Evolutionary conservation across 1,140 invertebrate species (phyloP).

Genomic region (Pachypsylla venusta): DNA sequence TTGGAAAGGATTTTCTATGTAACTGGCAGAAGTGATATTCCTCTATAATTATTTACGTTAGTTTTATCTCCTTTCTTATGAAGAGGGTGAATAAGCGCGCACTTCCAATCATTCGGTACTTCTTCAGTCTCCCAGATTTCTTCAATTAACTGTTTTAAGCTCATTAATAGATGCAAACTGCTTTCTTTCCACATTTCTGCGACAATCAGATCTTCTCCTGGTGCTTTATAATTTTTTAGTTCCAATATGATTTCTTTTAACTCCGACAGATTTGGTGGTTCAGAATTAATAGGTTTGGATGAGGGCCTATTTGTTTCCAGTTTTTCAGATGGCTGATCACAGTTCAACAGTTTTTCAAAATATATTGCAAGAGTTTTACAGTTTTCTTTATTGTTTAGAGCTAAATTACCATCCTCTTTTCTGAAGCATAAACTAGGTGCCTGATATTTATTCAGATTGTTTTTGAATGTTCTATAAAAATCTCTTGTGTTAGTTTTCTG

Average conservation of each 20-base stretch:
- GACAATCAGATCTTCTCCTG: constrained; percentile 22
- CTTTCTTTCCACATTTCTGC: constrained; percentile 23
- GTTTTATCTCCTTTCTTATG: constrained; percentile 24
- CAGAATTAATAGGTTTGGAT: not conserved
- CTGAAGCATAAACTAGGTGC: not conserved
- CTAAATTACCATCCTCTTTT: constrained; percentile 10
- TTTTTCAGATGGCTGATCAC: not conserved
- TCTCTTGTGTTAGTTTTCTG: constrained; percentile 4
- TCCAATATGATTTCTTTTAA: constrained; percentile 15
- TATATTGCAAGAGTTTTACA: constrained; percentile 13
- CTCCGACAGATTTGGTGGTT: constrained; percentile 15
- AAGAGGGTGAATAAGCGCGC: constrained; percentile 20
- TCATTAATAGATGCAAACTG: too few relatives aligned
- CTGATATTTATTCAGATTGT: not conserved
- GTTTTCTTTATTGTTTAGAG: not conserved
- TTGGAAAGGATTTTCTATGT: too few relatives aligned
- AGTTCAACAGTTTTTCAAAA: constrained; percentile 18
- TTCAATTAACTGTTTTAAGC: too few relatives aligned
- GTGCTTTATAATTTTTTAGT: constrained; percentile 21
- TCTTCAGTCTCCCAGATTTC: constrained; percentile 14
- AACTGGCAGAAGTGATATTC: too few relatives aligned
- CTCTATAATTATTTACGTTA: too few relatives aligned
- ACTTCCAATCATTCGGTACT: constrained; percentile 22
- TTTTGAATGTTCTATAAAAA: constrained; percentile 10
- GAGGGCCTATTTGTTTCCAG: not conserved